Evolutionary conservation across 2,888 invertebrate genomes (phyloP).

Genomic region (Polymixis lichenea): DNA sequence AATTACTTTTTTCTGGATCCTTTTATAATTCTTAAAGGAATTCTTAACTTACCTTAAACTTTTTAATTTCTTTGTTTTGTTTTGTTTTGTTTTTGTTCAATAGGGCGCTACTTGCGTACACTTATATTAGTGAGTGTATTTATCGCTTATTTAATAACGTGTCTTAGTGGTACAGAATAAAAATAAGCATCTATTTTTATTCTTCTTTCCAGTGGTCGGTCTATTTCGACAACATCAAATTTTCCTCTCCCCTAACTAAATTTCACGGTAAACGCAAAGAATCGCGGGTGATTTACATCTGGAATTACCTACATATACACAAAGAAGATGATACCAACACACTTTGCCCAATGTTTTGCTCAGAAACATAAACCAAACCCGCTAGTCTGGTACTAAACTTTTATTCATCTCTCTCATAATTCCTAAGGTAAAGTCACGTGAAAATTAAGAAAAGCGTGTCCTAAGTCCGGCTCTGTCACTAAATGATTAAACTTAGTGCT

Average conservation of each 20-base stretch:
- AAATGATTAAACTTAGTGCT: conserved; percentile 6
- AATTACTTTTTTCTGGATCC: background rate
- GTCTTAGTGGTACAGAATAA: too few species aligned
- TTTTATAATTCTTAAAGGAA: background rate
- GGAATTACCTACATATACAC: background rate
- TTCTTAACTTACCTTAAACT: too few species aligned
- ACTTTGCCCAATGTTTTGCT: background rate
- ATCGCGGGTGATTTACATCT: conserved; percentile 56
- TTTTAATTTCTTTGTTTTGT: too few species aligned
- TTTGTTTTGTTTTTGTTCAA: too few species aligned
- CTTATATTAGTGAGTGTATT: too few species aligned
- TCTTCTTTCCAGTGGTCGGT: background rate
- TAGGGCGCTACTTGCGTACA: too few species aligned
- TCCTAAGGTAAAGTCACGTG: conserved; percentile 2
- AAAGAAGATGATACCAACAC: background rate
- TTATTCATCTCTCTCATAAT: conserved; percentile 13
- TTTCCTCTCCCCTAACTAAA: too few species aligned
- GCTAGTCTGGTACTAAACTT: background rate
- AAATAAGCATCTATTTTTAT: background rate
- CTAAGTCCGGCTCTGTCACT: background rate
- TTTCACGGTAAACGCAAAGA: conserved; percentile 26
- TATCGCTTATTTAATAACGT: too few species aligned
- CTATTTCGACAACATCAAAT: background rate
- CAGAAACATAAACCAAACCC: background rate
- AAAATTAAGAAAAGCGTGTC: conserved; percentile 6